Base-by-base conservation (phyloP, 2,888 invertebrate genomes). In the Callimorpha dominula region DNA sequence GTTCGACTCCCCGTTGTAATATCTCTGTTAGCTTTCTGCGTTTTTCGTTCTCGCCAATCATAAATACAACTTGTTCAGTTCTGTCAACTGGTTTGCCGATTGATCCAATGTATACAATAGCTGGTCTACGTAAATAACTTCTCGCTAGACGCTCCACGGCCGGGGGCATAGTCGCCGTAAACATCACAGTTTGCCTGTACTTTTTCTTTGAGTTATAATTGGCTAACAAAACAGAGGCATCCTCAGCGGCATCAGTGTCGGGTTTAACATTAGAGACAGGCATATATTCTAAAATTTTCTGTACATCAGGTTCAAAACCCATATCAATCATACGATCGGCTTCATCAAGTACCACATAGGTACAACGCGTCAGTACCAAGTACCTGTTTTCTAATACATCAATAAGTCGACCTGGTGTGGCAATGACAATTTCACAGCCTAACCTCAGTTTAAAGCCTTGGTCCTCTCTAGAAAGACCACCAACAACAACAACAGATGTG, bases 291-390 rank as follows among this genome's bases (percentile, higher is more conserved):
- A 99, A 96, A 92, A 99, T 99, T 91, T 99, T 99, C 88, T 99
- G 99, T 0, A 99, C 99, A 88, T 98, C 98, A 63, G 99, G 99
- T 92, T 99, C 99, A 90, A 99, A 99, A 90, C 99, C 99, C 98
- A 99, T 99, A 96, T 99, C 99, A 93, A 99, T 99, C 99, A 99
- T 99, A 89, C 99, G 97, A 96, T 99, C 99, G 52, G 99, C 99
- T 96, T 99, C 98, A 88, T 99, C 98, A 70, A 98, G 96, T 7
- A 99, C 99, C 76, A 99, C 99, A 91, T 99, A 99, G 0, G 99
- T 99, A 93, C 99, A 99, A 88, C 99, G 98, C 92, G 98, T 98
- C 20, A 99, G 95, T 12, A 99, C 99, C 80, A 99, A 96, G 91
- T 99, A 99, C 75, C 99, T 97, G 94, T 99, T 99, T 94, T 99